Evolutionary conservation across 2,797 vertebrate species (phyloP), one percentile per base, ranked within the genome.

Genomic region (Thalassophryne amazonica): DNA sequence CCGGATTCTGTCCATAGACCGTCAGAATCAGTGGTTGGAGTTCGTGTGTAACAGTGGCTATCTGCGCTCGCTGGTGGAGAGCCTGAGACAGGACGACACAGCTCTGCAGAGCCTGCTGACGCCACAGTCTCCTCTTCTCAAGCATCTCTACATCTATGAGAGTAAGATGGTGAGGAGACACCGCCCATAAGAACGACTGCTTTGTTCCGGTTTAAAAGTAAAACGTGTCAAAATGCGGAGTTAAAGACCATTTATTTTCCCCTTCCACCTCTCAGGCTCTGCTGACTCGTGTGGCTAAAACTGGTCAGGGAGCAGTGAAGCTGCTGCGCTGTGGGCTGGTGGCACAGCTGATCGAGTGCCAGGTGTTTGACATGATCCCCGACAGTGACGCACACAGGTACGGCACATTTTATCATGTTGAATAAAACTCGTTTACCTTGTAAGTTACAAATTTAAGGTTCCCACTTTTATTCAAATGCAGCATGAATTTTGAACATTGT

Each of bases 1-100:
- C 82, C 88, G 94, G 1, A 94, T 99, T 52, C 86, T 99, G 60
- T 94, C 94, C 9, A 94, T 99, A 39, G 97, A 99, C 73, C 93
- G 93, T 29, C 95, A 98, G 88, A 92, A 93, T 41, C 96, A 96
- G 73, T 99, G 97, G 97, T 88, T 99, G 22, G 45, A 95, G 18
- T 99, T 94, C 33, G 67, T 98, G 16, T 95, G 93, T 17, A 99
- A 98, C 73, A 99, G 97, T 1, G 97, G 97, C 55, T 98, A 99
- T 69, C 85, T 99, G 78, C 94, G 96, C 5, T 93, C 95, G 6
- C 89, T 99, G 12, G 97, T 99, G 63, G 95, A 99, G 72, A 97
- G 95, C 68, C 73, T 99, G 30, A 89, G 89, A 16, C 95, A 95
- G 61, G 97, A 99, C 3, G 97, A 99, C 10, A 70, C 11, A 0